Base-by-base conservation (phyloP, 1,140 invertebrate genomes). In the Pseudomyrmex concolor region DNA sequence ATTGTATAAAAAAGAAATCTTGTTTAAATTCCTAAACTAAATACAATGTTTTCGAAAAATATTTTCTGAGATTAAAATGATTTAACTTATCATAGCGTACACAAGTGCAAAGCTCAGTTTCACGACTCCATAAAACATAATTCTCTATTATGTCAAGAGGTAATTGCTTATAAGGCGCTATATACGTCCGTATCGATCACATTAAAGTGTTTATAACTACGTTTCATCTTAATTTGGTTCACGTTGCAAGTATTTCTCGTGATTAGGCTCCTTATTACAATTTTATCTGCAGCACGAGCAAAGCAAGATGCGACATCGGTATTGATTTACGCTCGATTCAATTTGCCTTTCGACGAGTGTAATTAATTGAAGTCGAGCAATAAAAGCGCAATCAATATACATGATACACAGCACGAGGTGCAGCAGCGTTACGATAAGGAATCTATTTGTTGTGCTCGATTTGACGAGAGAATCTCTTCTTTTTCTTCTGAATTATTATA, bases 311-410 rank as follows among this genome's bases (percentile, higher is more conserved):
- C 48, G 25, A 34, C 62, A 17, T 67, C 25, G 54, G 59, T 77
- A 77, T 66, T 67, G 73, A 77, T 66, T 77, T 77, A 77, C 13
- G 15, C 67, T 66, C 73, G 17, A 43, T 45, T 77, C 48, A 25
- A 77, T 77, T 77, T 63, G 62, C 62, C 48, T 77, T 77, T 77
- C 48, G 25, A 54, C 62, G 19, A 74, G 62, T 57, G 25, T 77
- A 48, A 77, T 77, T 54, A 77, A 67, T 77, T 77, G 73, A 77
- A 64, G 73, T 76, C 73, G 73, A 66, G 73, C 51, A 54, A 54
- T 13, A 43, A 77, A 67, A 48, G n/a, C 48, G 54, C 60, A 12
- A 77, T 67, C 48, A 17, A 17, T 45, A 54, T 67, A 77, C n/a
- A 25, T 17, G 43, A 13, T 13, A 62, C 48, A 25, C 25, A 25